Percentiles rank a stretch among this genome's conserved stretches.
These are phyloP conservation scores for Oplegnathus fasciatus DNA, from an alignment of 2,113 vertebrate species.

Conservation along the genomic window DNA sequence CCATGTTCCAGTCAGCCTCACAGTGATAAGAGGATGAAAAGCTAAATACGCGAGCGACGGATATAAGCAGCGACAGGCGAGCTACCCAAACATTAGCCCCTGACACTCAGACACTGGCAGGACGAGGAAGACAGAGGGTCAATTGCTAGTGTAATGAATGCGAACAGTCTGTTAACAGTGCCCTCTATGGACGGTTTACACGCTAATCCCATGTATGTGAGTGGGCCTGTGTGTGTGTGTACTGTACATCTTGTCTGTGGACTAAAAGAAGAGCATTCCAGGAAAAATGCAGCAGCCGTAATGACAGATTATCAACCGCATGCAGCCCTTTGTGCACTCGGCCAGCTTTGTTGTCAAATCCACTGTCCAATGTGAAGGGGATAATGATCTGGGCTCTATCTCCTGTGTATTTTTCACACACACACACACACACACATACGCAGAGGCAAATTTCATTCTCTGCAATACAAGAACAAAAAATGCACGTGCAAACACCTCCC, in stretches of 20 bases:
- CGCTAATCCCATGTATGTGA: constrained; percentile 66
- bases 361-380: constrained; percentile 51
- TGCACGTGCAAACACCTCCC: constrained; percentile 1
- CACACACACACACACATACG: not conserved
- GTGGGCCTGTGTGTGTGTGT: constrained; percentile 24
- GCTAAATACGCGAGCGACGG: constrained; percentile 22
- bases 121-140: constrained; percentile 46
- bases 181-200: constrained; percentile 64
- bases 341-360: constrained; percentile 67
- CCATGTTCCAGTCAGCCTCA: not conserved
- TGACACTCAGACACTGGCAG: constrained; percentile 34
- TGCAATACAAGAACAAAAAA: not conserved
- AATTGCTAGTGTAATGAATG: constrained; percentile 68
- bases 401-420: not conserved
- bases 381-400: constrained; percentile 42
- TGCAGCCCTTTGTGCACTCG: constrained; percentile 48
- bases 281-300: constrained; percentile 58
- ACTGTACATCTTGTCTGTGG: constrained; percentile 26
- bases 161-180: constrained; percentile 60
- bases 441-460: not conserved
- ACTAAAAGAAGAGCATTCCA: constrained; percentile 51
- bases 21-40: constrained; percentile 33
- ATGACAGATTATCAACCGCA: constrained; percentile 67
- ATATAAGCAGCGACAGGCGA: constrained; percentile 7
- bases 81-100: constrained; percentile 28